A percentile compares a stretch with the other conserved stretches of the same genome.
Evolutionary conservation across 2,797 vertebrate species (phyloP).

Genomic region (Synaphobranchus kaupii): DNA sequence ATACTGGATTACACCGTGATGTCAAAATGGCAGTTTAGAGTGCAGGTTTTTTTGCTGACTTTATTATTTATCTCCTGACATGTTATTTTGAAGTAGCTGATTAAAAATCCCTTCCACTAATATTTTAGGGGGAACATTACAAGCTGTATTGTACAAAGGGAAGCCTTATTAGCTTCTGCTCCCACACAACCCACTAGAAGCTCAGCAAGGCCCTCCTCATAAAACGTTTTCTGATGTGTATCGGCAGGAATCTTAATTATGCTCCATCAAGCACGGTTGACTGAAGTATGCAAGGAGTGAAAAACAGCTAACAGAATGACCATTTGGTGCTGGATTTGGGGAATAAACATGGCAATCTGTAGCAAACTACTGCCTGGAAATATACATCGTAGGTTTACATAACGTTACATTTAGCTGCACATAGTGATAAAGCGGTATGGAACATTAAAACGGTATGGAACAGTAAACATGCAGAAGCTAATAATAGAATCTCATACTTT

Average conservation of each 20-base stretch:
- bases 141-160: background rate
- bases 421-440: slow-evolving; percentile 40
- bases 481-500: background rate
- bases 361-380: background rate
- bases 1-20: slow-evolving; percentile 48
- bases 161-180: background rate
- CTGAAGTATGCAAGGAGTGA: slow-evolving; percentile 43
- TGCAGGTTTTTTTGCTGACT: slow-evolving; percentile 57
- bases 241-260: slow-evolving; percentile 47
- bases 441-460: slow-evolving; percentile 48
- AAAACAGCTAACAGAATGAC: slow-evolving; percentile 49
- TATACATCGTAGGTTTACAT: background rate
- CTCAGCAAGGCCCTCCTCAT: slow-evolving; percentile 32
- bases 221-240: slow-evolving; percentile 56
- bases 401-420: slow-evolving; percentile 41
- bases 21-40: slow-evolving; percentile 51
- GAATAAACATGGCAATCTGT: background rate
- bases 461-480: background rate
- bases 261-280: slow-evolving; percentile 52
- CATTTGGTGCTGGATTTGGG: slow-evolving; percentile 48
- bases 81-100: background rate
- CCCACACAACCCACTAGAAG: background rate
- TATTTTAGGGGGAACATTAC: background rate
- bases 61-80: slow-evolving; percentile 62
- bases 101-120: background rate